Evolutionary conservation across 2,797 vertebrate genomes (phyloP).

Genomic region (Crotalus adamanteus): DNA sequence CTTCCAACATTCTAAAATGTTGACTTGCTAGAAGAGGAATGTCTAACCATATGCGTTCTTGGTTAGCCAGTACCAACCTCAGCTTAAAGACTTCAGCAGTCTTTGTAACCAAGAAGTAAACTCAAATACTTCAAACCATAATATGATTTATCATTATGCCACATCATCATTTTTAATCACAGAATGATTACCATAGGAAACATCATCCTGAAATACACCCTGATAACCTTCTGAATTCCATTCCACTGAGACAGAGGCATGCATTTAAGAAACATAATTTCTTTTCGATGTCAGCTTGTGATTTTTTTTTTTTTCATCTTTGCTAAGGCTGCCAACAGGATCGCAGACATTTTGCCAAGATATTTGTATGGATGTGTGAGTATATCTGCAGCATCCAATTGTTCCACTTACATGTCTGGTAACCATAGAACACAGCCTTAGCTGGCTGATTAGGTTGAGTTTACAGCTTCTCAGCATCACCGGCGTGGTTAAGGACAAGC

Average conservation of each 20-base stretch:
- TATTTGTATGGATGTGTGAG: neutral
- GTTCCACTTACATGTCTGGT: slow-evolving; percentile 4
- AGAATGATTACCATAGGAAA: neutral
- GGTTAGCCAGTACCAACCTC: slow-evolving; percentile 30
- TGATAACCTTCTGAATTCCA: neutral
- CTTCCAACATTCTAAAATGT: slow-evolving; percentile 42
- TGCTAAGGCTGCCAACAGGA: slow-evolving; percentile 20
- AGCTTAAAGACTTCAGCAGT: slow-evolving; percentile 40
- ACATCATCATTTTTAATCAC: neutral
- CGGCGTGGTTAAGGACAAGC: neutral
- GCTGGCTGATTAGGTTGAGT: neutral
- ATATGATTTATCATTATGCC: slow-evolving; percentile 11
- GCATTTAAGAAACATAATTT: neutral
- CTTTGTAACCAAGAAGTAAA: slow-evolving; percentile 45
- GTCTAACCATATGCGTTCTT: neutral
- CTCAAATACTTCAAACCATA: neutral
- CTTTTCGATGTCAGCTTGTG: neutral
- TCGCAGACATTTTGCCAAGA: slow-evolving; percentile 16
- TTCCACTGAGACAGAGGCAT: neutral
- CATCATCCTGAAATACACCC: neutral
- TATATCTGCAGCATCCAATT: neutral
- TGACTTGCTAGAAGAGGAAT: neutral
- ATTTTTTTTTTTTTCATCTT: neutral
- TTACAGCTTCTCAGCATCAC: slow-evolving; percentile 26
- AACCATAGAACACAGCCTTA: slow-evolving; percentile 14